Evolutionary conservation across 1,140 invertebrate genomes (phyloP).

Genomic region (Zaprionus vittiger): DNA sequence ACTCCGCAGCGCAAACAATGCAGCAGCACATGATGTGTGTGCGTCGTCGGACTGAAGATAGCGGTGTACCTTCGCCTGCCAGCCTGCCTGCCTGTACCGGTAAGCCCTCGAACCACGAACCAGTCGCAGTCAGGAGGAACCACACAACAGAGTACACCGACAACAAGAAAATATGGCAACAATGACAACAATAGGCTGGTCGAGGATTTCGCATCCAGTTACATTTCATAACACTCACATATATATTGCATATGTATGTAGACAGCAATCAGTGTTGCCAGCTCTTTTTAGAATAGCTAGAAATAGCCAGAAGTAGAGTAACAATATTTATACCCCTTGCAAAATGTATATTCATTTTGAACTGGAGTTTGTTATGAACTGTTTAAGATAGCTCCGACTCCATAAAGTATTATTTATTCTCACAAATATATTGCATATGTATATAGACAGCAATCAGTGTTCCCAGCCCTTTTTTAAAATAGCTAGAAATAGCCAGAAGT

Average conservation of each 20-base stretch:
- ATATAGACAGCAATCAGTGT: too few species aligned
- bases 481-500: too few species aligned
- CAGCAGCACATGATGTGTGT: slow-evolving; percentile 14
- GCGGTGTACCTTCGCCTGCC: neutral
- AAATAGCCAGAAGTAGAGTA: too few species aligned
- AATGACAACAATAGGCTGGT: slow-evolving; percentile 57
- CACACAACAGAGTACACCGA: slow-evolving; percentile 1
- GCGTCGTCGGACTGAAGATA: slow-evolving; percentile 12
- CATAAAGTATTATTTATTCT: too few species aligned
- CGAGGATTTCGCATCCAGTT: slow-evolving; percentile 14
- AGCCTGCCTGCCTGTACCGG: neutral
- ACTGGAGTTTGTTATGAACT: too few species aligned
- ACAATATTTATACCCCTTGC: too few species aligned
- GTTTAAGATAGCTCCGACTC: too few species aligned
- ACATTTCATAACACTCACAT: slow-evolving; percentile 1
- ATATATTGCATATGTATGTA: neutral
- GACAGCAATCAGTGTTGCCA: neutral
- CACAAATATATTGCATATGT: too few species aligned
- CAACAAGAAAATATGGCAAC: slow-evolving; percentile 49
- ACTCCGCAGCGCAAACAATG: slow-evolving; percentile 28
- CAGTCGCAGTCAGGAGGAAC: slow-evolving; percentile 4
- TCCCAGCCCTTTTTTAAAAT: too few species aligned
- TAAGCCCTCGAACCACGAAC: neutral
- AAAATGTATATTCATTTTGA: too few species aligned
- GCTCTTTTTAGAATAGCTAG: too few species aligned